Conservation (phyloP, 2,888 invertebrate genomes). For the Malthinus seriepunctatus region DNA sequence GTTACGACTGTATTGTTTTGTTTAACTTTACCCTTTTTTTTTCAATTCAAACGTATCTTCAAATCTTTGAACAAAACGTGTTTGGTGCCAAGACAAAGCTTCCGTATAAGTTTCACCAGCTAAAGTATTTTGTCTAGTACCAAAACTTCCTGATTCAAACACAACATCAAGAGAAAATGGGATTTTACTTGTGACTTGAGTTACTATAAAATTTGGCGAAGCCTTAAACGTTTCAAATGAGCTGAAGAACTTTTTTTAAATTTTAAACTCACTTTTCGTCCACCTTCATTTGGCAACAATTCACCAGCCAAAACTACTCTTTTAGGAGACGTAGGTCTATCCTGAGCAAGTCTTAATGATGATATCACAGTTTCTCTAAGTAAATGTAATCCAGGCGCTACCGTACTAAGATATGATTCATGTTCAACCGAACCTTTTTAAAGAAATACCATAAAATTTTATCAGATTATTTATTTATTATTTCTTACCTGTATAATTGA, state of each 20-base stretch:
- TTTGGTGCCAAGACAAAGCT: constrained; percentile 63
- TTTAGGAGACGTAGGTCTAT: constrained; percentile 57
- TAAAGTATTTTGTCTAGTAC: constrained; percentile 59
- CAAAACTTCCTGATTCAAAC: constrained; percentile 75
- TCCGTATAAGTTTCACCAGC: constrained; percentile 68
- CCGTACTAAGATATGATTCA: constrained; percentile 74
- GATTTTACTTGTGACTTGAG: constrained; percentile 75
- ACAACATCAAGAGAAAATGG: constrained; percentile 84
- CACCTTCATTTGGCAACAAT: constrained; percentile 54
- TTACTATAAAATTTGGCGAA: constrained; percentile 76
- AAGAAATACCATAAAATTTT: not conserved
- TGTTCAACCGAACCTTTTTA: constrained; percentile 64
- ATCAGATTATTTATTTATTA: not conserved
- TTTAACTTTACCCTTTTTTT: constrained; percentile 64
- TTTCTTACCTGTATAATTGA: constrained; percentile 51
- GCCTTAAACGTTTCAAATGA: constrained; percentile 43
- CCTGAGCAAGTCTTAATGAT: constrained; percentile 65
- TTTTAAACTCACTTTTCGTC: constrained; percentile 43
- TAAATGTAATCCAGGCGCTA: constrained; percentile 69
- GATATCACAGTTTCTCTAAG: constrained; percentile 77
- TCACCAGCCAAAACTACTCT: constrained; percentile 67
- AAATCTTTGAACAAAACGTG: constrained; percentile 76
- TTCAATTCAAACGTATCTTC: constrained; percentile 77
- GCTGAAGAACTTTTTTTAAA: not conserved
- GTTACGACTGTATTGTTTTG: not conserved